These are phyloP conservation scores for Tenthredo mesomela DNA, from an alignment of 2,888 invertebrate species.

Conservation along the genomic window DNA sequence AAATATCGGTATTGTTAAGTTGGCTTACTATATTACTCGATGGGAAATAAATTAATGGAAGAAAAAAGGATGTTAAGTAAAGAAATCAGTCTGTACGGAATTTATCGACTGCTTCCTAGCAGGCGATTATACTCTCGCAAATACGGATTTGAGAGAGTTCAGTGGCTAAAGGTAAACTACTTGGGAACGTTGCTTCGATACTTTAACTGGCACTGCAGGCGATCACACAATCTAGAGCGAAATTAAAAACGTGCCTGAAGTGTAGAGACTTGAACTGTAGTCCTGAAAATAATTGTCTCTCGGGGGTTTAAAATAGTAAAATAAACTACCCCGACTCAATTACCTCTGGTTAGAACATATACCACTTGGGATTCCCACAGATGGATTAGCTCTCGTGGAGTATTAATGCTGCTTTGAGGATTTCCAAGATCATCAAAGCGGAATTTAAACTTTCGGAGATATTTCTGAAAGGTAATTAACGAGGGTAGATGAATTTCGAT, in stretches of 20 bases:
- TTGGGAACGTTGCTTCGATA: constrained; percentile 5
- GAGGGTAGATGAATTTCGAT: constrained; percentile 10
- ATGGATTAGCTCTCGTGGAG: background rate
- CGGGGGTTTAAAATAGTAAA: constrained; percentile 12
- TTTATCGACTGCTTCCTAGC: background rate
- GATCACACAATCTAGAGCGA: constrained; percentile 10
- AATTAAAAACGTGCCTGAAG: constrained; percentile 48
- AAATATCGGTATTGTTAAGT: background rate
- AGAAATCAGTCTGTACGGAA: background rate
- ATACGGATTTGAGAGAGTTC: background rate
- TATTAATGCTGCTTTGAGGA: too few species aligned
- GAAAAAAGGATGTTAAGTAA: background rate
- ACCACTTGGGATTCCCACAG: constrained; percentile 12
- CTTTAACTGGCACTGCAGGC: background rate
- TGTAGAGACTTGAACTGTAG: background rate
- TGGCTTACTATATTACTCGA: background rate
- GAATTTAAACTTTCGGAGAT: background rate
- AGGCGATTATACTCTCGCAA: constrained; percentile 2
- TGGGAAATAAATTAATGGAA: background rate
- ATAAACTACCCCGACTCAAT: background rate
- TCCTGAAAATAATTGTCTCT: constrained; percentile 11
- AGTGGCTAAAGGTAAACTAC: background rate
- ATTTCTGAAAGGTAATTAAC: constrained; percentile 2
- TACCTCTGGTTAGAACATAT: background rate
- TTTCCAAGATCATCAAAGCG: background rate